Evolutionary conservation across 2,113 vertebrate genomes (phyloP), one percentile per base, ranked within the genome.

Genomic region (Cyanoramphus novaezelandiae): DNA sequence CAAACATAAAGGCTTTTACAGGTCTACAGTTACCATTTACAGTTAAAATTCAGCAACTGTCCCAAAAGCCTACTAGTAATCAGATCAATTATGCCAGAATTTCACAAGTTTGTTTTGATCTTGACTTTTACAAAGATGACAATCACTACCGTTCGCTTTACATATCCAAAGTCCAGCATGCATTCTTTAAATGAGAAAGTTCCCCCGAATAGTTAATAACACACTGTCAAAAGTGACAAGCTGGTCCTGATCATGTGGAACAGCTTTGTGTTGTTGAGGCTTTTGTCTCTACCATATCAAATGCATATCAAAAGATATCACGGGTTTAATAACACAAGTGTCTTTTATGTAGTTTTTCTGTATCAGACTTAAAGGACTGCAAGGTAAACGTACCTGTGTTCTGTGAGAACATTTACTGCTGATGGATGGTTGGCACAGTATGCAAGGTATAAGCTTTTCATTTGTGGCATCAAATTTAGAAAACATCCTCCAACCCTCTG

Each of bases 341-440:
- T 37, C 24, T 29, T 43, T 33, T 33, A 68, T 2, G 9, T 10
- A 29, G 5, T 17, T 76, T 52, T 86, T 69, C 39, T 28, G 16
- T 78, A 65, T 13, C 37, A 46, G 35, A 76, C 46, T 76, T 65
- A 55, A 39, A 70, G 93, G 41, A n/a, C 10, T 3, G 3, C 6
- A 24, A 82, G 47, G n/a, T 21, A 53, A 59, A 94, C 86, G 0
- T 98, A 99, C 99, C 99, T 98, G 97, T 99, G 98, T 89, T 99
- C 98, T 29, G 99, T 99, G 83, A 99, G 99, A 92, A 99, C 98
- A 72, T 98, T 99, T 39, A 99, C 99, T 33, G 99, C 99, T n/a
- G 99, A 99, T 1, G 99, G 99, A 86, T 99, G 99, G 97, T 99
- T 99, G 97, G 99, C 98, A 98, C 99, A 99, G 92, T 99, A 99